phyloP scores from a whole-genome alignment of 2,888 invertebrate genomes.

The Elmis aenea region DNA sequence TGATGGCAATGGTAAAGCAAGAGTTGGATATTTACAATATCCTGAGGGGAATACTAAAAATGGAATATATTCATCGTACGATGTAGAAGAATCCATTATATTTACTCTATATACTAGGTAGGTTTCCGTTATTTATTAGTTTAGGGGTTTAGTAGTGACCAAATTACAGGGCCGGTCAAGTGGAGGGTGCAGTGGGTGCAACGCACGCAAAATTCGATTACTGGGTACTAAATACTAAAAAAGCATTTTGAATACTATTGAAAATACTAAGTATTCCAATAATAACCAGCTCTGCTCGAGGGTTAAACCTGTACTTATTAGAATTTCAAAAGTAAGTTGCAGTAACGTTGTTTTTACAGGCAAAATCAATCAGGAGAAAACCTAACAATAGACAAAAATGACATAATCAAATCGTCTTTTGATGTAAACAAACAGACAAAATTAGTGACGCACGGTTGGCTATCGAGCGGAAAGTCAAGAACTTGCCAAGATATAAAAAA shows the following conservation, averaged over 20 bases:
- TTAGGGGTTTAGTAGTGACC: too few relatives aligned
- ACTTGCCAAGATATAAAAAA: conserved; percentile 49
- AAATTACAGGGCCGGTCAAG: too few relatives aligned
- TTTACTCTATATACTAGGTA: conserved; percentile 19
- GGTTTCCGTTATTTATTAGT: background rate
- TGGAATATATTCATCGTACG: background rate
- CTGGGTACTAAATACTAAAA: too few relatives aligned
- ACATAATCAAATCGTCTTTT: conserved; percentile 8
- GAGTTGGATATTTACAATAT: conserved; percentile 1
- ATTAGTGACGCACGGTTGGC: conserved; percentile 54
- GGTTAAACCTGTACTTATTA: too few relatives aligned
- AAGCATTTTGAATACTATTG: too few relatives aligned
- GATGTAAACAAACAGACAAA: conserved; percentile 36
- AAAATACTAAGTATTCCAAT: too few relatives aligned
- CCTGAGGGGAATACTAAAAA: background rate
- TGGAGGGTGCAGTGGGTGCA: too few relatives aligned
- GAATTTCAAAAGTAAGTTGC: background rate
- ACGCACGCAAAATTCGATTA: too few relatives aligned
- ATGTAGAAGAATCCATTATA: conserved; percentile 6
- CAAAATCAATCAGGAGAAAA: too few relatives aligned
- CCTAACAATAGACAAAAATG: background rate
- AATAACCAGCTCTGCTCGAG: too few relatives aligned
- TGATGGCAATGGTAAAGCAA: conserved; percentile 4
- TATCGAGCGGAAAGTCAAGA: conserved; percentile 42
- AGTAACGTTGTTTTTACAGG: conserved; percentile 1